These are phyloP conservation scores for Tonatia bakeri DNA, from an alignment of 2,113 vertebrate genomes.

Conservation along the genomic window DNA sequence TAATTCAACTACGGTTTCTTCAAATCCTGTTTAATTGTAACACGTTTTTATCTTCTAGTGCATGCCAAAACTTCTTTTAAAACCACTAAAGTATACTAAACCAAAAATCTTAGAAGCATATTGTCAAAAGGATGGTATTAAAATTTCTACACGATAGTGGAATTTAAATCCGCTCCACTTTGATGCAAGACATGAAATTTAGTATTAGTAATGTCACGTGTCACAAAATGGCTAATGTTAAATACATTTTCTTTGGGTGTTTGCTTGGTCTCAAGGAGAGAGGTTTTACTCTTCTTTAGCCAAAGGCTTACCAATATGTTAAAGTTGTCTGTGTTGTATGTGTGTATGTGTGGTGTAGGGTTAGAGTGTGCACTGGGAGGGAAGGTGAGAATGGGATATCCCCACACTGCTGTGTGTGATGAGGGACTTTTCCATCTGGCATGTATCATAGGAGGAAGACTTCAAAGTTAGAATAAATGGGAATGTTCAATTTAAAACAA, in stretches of 20 bases:
- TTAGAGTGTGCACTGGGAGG: not conserved
- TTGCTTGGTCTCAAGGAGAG: not conserved
- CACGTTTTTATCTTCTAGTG: not conserved
- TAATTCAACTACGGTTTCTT: conserved; percentile 10
- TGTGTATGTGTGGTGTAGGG: not conserved
- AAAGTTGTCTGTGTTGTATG: not conserved
- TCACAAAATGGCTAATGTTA: not conserved
- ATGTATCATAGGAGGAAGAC: not conserved
- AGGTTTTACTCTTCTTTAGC: not conserved
- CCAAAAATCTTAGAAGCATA: not conserved
- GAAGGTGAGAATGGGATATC: not conserved
- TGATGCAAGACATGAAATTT: not conserved
- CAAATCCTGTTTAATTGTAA: conserved; percentile 7
- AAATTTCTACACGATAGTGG: not conserved
- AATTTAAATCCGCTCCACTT: not conserved
- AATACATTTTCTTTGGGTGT: not conserved
- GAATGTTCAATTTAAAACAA: not conserved
- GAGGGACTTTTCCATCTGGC: not conserved
- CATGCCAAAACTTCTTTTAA: conserved; percentile 14
- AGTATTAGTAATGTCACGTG: not conserved
- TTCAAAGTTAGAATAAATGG: not conserved
- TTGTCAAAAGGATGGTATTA: conserved; percentile 1
- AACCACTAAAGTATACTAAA: not conserved
- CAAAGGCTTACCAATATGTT: not conserved
- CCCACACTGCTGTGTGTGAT: not conserved